Evolutionary conservation across 2,797 vertebrate genomes (phyloP), one percentile per base, ranked within the genome.

Genomic region (Oreochromis mossambicus): DNA sequence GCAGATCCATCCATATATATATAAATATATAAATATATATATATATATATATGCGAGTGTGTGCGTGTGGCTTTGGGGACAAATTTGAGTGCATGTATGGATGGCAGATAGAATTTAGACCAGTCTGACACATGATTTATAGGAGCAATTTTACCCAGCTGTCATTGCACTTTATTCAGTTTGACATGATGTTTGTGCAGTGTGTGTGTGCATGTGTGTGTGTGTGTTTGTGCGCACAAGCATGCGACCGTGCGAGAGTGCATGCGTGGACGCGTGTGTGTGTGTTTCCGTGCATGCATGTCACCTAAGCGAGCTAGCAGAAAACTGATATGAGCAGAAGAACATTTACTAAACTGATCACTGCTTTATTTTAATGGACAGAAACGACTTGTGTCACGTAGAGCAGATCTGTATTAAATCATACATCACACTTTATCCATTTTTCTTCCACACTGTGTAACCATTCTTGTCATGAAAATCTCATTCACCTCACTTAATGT

Each of bases 121-220:
- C 79, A 41, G 88, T 87, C 93, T 95, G 95, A 95, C 93, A 96
- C 91, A 95, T 96, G 96, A 96, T 96, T 96, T 95, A 96, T 96
- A 92, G 94, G 89, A 87, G 94, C 93, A 96, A 96, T 96, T 95
- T 96, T 95, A 92, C 84, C 94, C 85, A 87, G 91, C 94, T 95
- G 94, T 96, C 94, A 94, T 84, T 88, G 91, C 76, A 61, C 93
- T 95, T 95, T 95, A 94, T 95, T 93, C 90, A 86, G 87, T 77
- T 82, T 84, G 92, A 93, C 89, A 80, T 88, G 82, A 81, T 73
- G 81, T 81, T 82, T 81, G 82, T 87, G 85, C 63, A 88, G n/a
- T 54, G 5, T n/a, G 10, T 75, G 82, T 87, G 70, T 84, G 50
- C 58, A 21, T 63, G 50, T 75, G 48, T 70, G 43, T n/a, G 50